These are phyloP conservation scores for Hyalella azteca DNA, from an alignment of 2,888 invertebrate species.

Conservation along the genomic window DNA sequence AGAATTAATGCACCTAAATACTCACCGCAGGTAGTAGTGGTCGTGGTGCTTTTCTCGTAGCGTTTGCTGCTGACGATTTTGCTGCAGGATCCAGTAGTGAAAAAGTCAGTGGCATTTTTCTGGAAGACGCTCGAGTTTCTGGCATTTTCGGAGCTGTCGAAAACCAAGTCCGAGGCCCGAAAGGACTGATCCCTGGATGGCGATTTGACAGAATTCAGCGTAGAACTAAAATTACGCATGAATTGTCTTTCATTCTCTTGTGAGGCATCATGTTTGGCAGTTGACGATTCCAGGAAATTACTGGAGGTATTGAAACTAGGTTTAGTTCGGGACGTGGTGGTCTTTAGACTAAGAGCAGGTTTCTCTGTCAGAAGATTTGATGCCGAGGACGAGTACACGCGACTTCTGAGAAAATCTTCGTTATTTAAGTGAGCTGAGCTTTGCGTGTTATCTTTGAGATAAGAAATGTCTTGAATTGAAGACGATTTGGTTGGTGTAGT, in stretches of 20 bases:
- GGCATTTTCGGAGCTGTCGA: not conserved
- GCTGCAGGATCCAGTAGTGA: not conserved
- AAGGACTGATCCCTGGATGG: not conserved
- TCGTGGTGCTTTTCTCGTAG: not conserved
- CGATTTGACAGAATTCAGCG: not conserved
- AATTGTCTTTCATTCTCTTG: not conserved
- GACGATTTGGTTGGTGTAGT: constrained; percentile 13
- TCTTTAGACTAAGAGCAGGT: not conserved
- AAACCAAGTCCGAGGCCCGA: not conserved
- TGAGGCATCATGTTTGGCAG: not conserved
- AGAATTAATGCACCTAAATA: not conserved
- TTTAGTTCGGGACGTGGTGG: not conserved
- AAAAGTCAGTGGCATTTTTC: not conserved
- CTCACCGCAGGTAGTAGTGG: not conserved
- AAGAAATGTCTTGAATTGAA: constrained; percentile 20
- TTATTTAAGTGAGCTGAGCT: not conserved
- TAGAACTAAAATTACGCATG: constrained; percentile 9
- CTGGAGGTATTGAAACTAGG: not conserved
- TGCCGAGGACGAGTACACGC: constrained; percentile 7
- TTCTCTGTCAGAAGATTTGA: constrained; percentile 23
- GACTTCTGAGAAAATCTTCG: not conserved
- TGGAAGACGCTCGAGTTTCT: not conserved
- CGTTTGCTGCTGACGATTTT: not conserved
- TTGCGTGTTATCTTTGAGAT: not conserved
- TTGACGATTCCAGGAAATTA: not conserved